Conservation (phyloP, 2,113 vertebrate genomes). For the Oncorhynchus mykiss region DNA sequence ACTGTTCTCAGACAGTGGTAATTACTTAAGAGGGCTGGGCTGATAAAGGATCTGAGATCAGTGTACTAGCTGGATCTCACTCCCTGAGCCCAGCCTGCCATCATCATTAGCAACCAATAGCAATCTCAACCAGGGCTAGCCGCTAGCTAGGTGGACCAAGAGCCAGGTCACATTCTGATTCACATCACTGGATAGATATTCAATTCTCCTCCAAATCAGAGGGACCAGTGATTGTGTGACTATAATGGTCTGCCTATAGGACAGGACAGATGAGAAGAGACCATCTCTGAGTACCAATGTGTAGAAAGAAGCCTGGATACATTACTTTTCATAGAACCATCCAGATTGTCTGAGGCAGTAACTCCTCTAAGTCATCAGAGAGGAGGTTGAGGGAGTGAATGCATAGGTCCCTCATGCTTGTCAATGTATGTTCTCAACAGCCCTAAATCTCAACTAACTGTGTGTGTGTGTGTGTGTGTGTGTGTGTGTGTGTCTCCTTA, state of each 20-base stretch:
- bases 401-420: too few relatives aligned
- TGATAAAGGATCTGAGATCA: constrained; percentile 11
- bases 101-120: constrained; percentile 46
- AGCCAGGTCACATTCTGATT: constrained; percentile 25
- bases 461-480: background rate
- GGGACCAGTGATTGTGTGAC: background rate
- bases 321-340: too few relatives aligned
- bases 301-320: too few relatives aligned
- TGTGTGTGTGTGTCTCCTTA: background rate
- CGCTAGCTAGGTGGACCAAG: background rate
- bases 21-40: constrained; percentile 23
- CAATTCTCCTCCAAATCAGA: constrained; percentile 12
- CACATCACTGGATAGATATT: constrained; percentile 26
- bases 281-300: too few relatives aligned
- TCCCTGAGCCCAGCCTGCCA: background rate
- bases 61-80: background rate
- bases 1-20: background rate
- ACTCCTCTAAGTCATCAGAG: too few relatives aligned
- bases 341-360: too few relatives aligned
- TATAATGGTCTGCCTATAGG: background rate
- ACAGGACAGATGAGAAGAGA: background rate
- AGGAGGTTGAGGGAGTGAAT: too few relatives aligned
- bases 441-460: background rate
- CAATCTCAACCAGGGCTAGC: constrained; percentile 22
- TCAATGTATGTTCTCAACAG: background rate